Conservation (phyloP, 2,113 vertebrate species). For the Caretta caretta region DNA sequence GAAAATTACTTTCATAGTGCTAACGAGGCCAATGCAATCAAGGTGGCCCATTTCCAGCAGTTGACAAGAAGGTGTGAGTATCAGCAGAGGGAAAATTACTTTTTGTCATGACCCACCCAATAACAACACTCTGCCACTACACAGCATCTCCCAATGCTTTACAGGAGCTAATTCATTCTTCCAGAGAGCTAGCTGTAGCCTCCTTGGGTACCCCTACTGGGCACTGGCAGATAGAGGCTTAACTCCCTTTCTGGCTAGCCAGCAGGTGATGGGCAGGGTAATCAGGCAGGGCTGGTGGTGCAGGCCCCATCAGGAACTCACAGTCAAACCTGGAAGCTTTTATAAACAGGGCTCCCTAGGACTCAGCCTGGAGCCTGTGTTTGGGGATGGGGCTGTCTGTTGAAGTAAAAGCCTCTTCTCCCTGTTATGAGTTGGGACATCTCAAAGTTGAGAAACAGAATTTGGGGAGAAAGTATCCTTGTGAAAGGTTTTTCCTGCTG, state of each 20-base stretch:
- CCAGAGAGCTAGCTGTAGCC: rapidly evolving
- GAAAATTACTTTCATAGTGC: too few relatives aligned
- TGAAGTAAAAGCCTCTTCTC: not conserved
- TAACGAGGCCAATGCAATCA: too few relatives aligned
- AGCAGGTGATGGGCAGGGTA: not conserved
- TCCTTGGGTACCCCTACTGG: rapidly evolving
- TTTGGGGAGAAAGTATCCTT: not conserved
- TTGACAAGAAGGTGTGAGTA: too few relatives aligned
- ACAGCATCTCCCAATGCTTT: not conserved
- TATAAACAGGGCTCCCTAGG: not conserved
- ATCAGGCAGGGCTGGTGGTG: not conserved
- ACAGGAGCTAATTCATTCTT: not conserved
- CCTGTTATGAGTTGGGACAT: not conserved
- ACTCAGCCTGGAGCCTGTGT: not conserved
- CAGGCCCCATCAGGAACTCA: not conserved
- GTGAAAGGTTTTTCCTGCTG: not conserved
- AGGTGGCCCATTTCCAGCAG: too few relatives aligned
- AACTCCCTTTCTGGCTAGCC: not conserved
- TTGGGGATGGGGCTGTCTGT: not conserved
- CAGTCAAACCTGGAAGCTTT: not conserved
- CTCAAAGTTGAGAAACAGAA: not conserved
- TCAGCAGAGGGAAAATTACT: too few relatives aligned
- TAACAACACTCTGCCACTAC: not conserved
- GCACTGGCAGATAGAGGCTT: not conserved
- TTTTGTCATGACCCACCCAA: too few relatives aligned